A percentile compares a stretch with the other conserved stretches of the same genome.
Evolutionary conservation across 2,113 vertebrate species (phyloP).

Genomic region (Bubalus kerabau): DNA sequence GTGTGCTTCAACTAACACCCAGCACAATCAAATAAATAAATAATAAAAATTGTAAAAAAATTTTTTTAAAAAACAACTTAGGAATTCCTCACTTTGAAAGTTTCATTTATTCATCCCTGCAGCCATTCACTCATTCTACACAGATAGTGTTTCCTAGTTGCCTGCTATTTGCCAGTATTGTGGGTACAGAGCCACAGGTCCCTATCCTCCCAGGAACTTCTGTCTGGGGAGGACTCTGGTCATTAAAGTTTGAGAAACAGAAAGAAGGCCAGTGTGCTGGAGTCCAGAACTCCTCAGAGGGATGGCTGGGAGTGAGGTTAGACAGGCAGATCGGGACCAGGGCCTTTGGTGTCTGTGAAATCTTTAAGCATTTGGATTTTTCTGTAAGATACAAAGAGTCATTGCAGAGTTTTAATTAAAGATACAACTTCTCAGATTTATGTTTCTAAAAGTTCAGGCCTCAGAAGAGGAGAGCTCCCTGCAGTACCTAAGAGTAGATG

Average conservation of each 20-base stretch:
- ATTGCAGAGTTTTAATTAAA: not conserved
- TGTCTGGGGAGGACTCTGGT: not conserved
- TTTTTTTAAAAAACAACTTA: not conserved
- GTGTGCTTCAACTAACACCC: not conserved
- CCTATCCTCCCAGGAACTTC: not conserved
- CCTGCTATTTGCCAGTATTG: not conserved
- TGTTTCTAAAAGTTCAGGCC: not conserved
- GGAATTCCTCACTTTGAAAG: not conserved
- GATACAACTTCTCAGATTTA: not conserved
- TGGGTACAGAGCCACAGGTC: not conserved
- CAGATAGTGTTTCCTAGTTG: not conserved
- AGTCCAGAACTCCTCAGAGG: not conserved
- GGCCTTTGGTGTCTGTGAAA: not conserved
- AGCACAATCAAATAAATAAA: not conserved
- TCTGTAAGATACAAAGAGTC: not conserved
- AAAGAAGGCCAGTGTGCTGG: not conserved
- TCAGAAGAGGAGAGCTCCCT: not conserved
- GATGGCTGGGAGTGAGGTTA: not conserved
- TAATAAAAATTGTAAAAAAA: not conserved
- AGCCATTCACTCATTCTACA: not conserved
- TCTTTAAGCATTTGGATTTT: not conserved
- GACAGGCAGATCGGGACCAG: not conserved
- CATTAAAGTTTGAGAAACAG: not conserved
- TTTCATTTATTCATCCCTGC: not conserved
- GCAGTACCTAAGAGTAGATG: not conserved